Conservation (phyloP, 2,888 invertebrate species). For the Athalia cordata region DNA sequence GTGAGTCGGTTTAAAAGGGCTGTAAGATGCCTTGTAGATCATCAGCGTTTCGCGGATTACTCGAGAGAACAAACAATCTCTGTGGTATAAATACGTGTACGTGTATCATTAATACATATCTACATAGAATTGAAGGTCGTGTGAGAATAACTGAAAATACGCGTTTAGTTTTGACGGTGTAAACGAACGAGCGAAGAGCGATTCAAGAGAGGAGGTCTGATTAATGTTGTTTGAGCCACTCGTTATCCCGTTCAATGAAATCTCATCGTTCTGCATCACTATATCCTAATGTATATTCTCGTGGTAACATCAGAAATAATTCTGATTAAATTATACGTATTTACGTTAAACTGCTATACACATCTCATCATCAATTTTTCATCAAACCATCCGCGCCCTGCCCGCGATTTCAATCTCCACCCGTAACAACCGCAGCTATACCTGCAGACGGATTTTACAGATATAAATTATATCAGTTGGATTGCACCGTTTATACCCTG, state of each 20-base stretch:
- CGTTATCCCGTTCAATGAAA: constrained; percentile 23
- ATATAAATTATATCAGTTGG: too few species aligned
- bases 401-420: not conserved
- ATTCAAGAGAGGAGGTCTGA: constrained; percentile 1
- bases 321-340: constrained; percentile 1
- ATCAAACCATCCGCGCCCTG: not conserved
- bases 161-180: not conserved
- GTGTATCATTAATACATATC: too few species aligned
- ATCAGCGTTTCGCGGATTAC: too few species aligned
- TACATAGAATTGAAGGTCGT: too few species aligned
- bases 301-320: constrained; percentile 4
- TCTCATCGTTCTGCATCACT: not conserved
- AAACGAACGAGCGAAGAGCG: not conserved
- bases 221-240: constrained; percentile 37
- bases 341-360: not conserved
- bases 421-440: too few species aligned
- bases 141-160: not conserved
- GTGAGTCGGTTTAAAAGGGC: not conserved
- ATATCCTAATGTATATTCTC: constrained; percentile 11
- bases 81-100: too few species aligned
- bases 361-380: not conserved
- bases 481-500: too few species aligned
- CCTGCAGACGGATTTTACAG: too few species aligned
- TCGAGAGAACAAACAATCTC: too few species aligned
- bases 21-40: too few species aligned